phyloP scores from a whole-genome alignment of 2,888 invertebrate genomes.

The Dinocampus coccinellae region DNA sequence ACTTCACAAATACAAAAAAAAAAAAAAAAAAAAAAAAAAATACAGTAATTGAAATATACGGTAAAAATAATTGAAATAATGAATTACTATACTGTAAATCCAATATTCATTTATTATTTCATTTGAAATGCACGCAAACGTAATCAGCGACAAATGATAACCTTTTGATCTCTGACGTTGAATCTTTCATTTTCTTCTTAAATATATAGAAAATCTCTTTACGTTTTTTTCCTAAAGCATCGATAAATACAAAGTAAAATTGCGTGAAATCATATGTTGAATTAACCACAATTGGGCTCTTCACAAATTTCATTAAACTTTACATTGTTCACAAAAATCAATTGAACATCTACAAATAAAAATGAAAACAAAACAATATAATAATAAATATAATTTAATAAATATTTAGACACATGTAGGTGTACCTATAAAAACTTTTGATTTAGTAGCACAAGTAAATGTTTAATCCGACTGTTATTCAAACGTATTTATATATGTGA shows the following conservation, averaged over 20 bases:
- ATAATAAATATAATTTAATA: constrained; percentile 26
- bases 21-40: no score
- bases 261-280: background rate
- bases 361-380: constrained; percentile 12
- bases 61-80: no score
- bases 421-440: constrained; percentile 40
- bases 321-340: background rate
- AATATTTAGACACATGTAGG: no score
- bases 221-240: background rate
- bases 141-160: constrained; percentile 34
- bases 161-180: constrained; percentile 37
- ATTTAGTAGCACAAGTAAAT: constrained; percentile 51
- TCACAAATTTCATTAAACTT: background rate
- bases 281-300: background rate
- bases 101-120: background rate
- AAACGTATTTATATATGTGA: constrained; percentile 34
- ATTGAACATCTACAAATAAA: no score
- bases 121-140: background rate
- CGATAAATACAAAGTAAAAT: background rate
- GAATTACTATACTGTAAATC: background rate
- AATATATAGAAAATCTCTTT: background rate
- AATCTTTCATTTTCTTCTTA: background rate
- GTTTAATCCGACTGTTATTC: constrained; percentile 59
- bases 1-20: no score
- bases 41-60: no score